Evolutionary conservation across 2,113 vertebrate species (phyloP).

Genomic region (Myiopsitta monachus): DNA sequence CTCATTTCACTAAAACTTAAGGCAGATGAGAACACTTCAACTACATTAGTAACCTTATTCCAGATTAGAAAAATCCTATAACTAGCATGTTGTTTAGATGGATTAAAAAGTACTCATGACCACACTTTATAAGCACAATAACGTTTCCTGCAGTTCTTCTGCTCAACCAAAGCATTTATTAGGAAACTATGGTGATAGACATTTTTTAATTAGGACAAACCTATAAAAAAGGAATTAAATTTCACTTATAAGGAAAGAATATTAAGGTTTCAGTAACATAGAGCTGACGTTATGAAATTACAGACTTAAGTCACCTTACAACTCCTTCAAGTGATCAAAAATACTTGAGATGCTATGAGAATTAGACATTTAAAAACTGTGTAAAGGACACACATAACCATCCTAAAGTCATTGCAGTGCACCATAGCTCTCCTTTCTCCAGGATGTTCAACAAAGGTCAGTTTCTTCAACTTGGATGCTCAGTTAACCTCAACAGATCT

Average conservation of each 20-base stretch:
- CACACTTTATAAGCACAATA: not conserved
- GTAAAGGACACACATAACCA: not conserved
- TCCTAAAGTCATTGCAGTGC: not conserved
- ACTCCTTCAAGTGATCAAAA: not conserved
- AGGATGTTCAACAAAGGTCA: not conserved
- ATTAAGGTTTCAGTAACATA: not conserved
- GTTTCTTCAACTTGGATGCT: not conserved
- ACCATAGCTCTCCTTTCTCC: not conserved
- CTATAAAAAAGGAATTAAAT: not conserved
- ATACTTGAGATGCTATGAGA: not conserved
- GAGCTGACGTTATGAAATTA: not conserved
- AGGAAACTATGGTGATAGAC: not conserved
- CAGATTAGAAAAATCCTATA: not conserved
- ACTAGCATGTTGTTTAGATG: not conserved
- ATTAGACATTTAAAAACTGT: not conserved
- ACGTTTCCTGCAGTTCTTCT: not conserved
- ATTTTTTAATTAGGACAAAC: not conserved
- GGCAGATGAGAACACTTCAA: not conserved
- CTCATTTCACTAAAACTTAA: not conserved
- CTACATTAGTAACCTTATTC: not conserved
- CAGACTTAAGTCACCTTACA: not conserved
- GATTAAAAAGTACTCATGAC: not conserved
- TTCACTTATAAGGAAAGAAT: not conserved
- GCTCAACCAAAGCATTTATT: not conserved
- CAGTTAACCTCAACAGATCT: not conserved